A percentile compares a stretch with the other conserved stretches of the same genome.
These are phyloP conservation scores for Peromyscus polionotus DNA, from an alignment of 2,113 vertebrate species.

Conservation along the genomic window DNA sequence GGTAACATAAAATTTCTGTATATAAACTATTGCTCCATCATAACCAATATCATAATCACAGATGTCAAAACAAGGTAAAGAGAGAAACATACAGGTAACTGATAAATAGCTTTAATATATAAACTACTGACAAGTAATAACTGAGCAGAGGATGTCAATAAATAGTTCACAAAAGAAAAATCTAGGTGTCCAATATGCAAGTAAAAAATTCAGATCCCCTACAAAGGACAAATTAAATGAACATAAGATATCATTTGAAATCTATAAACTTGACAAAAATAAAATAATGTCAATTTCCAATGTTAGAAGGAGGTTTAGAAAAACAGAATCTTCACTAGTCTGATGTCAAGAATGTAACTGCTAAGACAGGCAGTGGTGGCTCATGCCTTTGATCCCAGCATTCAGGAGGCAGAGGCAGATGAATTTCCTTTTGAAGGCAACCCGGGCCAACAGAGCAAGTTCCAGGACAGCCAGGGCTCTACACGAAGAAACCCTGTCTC, in stretches of 20 bases:
- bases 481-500: neutral
- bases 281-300: neutral
- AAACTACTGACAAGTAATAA: slow-evolving; percentile 31
- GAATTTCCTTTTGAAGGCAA: neutral
- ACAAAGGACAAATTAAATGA: slow-evolving; percentile 6
- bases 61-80: slow-evolving; percentile 46
- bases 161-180: neutral
- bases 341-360: slow-evolving; percentile 21
- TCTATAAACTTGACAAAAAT: slow-evolving; percentile 1
- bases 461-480: neutral
- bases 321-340: neutral
- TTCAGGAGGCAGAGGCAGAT: neutral
- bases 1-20: neutral
- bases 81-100: neutral
- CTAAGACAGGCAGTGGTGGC: neutral
- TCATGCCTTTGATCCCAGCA: neutral
- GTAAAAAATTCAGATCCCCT: slow-evolving; percentile 14
- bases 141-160: neutral
- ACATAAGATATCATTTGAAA: neutral
- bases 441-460: neutral
- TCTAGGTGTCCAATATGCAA: neutral
- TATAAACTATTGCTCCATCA: neutral
- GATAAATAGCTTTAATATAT: neutral
- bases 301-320: slow-evolving; percentile 4
- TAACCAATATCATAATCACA: slow-evolving; percentile 24